These are phyloP conservation scores for Conistra vaccinii DNA, from an alignment of 2,888 invertebrate species.

Conservation along the genomic window DNA sequence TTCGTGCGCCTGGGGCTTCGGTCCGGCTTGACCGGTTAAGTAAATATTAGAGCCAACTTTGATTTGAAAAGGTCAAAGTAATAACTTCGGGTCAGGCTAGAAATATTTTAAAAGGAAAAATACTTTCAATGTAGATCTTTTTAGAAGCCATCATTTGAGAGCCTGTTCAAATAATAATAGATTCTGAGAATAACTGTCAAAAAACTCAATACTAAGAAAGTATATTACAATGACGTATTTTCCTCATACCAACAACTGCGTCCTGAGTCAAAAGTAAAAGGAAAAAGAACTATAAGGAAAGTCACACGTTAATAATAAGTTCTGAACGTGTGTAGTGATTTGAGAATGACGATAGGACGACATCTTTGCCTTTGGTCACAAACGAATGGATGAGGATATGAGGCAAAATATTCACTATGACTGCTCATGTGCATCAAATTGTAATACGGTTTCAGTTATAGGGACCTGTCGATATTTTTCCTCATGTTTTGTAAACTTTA, in stretches of 20 bases:
- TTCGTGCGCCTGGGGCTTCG: too few relatives aligned
- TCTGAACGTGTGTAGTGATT: constrained; percentile 39
- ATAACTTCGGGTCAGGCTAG: constrained; percentile 1
- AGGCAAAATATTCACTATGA: constrained; percentile 27
- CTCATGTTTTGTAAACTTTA: constrained; percentile 11
- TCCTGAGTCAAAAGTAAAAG: constrained; percentile 13
- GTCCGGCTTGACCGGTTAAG: too few relatives aligned
- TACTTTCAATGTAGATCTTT: not conserved
- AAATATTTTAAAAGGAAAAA: constrained; percentile 4
- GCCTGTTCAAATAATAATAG: constrained; percentile 5
- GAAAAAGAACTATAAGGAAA: constrained; percentile 35
- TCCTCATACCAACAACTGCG: not conserved
- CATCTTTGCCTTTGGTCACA: constrained; percentile 21
- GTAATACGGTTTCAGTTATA: not conserved
- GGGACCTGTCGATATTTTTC: not conserved
- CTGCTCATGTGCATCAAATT: constrained; percentile 13
- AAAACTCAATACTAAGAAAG: not conserved
- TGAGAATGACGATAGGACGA: constrained; percentile 26
- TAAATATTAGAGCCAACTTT: not conserved
- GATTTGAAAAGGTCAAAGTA: not conserved
- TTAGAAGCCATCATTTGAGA: not conserved
- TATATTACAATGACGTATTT: constrained; percentile 16
- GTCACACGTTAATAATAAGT: constrained; percentile 46
- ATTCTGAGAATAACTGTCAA: constrained; percentile 3
- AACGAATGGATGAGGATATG: constrained; percentile 1